Base-by-base conservation (phyloP, 1,140 invertebrate species). In the Coptotermes formosanus region DNA sequence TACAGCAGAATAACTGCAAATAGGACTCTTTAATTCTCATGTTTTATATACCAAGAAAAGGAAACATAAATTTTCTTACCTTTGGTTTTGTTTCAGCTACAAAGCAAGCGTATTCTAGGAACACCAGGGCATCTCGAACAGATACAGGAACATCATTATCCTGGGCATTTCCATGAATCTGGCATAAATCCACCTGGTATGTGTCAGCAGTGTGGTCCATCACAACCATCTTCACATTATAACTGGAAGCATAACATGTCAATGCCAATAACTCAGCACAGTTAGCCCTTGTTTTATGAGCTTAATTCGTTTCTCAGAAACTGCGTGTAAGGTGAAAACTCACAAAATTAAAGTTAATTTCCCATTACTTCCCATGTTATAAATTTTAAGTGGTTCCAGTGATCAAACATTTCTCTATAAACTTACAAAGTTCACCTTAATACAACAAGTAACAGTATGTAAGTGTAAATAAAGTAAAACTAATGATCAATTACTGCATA, bases 71-170 rank as follows among this genome's bases (percentile, higher is more conserved):
- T 38, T 43, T 43, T 38, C 45, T 55, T 83, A 83, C 45, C 19
- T 6, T 83, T 23, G 11, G 45, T 19, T 45, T 48, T 14, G 25
- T 38, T 83, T 83, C 48, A 59, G 44, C 45, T 55, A 30, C 8
- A 30, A 86, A 88, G 81, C 84, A 86, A 1, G 87, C 90, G 45
- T 88, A 83, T 52, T 89, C 88, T 14, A 89, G 83, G 38, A 89
- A 89, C 32, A 90, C 88, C 52, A 91, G 86, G 48, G 88, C 89
- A 83, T 92, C 91, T 8, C 90, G 88, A n/a, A 93, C 88, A 16
- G 91, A 92, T 82, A 91, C 88, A 4, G 90, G 89, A 7, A 88
- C 75, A 86, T 91, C 89, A 52, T 89, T 89, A 32, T 87, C 82
- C 23, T 82, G 32, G 23, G 48, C 84, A 19, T 48, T 21, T 83